These are phyloP conservation scores for Pseudopleuronectes americanus DNA, from an alignment of 2,797 vertebrate genomes.

Conservation along the genomic window DNA sequence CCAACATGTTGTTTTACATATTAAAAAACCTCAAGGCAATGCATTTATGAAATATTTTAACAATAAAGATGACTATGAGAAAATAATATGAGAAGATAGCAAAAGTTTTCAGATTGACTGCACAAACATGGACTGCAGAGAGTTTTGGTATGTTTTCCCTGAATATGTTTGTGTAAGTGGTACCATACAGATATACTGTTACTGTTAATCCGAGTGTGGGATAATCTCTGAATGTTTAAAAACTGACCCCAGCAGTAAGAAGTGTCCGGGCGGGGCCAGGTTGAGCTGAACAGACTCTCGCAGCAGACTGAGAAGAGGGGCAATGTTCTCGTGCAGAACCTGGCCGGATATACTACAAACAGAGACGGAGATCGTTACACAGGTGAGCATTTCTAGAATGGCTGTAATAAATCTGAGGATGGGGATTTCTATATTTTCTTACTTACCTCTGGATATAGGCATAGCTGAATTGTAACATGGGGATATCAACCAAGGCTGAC, in stretches of 20 bases:
- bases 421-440: conserved; percentile 27
- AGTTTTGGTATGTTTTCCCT: too few relatives aligned
- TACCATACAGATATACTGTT: neutral
- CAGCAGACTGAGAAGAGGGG: conserved; percentile 88
- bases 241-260: conserved; percentile 93
- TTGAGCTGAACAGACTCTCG: conserved; percentile 94
- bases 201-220: neutral
- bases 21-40: too few relatives aligned
- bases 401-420: neutral
- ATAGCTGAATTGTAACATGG: conserved; percentile 93
- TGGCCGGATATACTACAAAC: conserved; percentile 84
- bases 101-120: too few relatives aligned
- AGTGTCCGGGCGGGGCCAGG: conserved; percentile 92
- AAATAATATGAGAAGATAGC: too few relatives aligned
- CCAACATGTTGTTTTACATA: too few relatives aligned
- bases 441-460: conserved; percentile 94
- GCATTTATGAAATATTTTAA: too few relatives aligned
- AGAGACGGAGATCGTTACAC: conserved; percentile 13
- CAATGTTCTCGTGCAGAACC: conserved; percentile 90
- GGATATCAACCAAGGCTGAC: conserved; percentile 89
- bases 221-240: neutral
- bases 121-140: too few relatives aligned
- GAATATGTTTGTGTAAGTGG: neutral
- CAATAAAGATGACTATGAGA: too few relatives aligned
- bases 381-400: neutral